Conservation (phyloP, 2,888 invertebrate genomes). For the Apotomis betuletana region DNA sequence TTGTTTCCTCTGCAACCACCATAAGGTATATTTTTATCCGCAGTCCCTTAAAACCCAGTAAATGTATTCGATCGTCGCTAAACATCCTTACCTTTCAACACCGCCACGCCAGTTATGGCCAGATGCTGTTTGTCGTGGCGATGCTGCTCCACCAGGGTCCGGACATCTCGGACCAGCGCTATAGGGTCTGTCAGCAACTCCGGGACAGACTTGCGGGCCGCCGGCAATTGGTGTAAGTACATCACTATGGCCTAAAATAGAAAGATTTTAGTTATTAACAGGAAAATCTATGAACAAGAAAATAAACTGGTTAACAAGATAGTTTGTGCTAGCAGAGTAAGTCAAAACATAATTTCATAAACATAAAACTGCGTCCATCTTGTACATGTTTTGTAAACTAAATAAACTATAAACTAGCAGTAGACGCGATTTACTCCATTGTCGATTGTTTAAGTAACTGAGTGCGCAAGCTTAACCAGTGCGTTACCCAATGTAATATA, state of each 20-base stretch:
- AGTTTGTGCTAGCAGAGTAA: neutral
- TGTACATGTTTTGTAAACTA: too few relatives aligned
- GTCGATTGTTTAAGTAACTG: too few relatives aligned
- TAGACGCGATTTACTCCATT: too few relatives aligned
- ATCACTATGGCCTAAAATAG: conserved; percentile 90
- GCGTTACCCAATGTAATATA: too few relatives aligned
- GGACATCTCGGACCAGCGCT: conserved; percentile 93
- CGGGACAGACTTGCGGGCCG: conserved; percentile 95
- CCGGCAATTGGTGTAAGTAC: conserved; percentile 94
- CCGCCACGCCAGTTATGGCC: conserved; percentile 92
- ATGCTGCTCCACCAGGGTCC: conserved; percentile 94
- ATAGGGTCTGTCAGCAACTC: conserved; percentile 95
- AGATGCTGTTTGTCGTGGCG: conserved; percentile 92
- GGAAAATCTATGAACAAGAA: neutral
- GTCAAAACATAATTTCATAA: conserved; percentile 15
- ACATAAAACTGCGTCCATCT: conserved; percentile 7
- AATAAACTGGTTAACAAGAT: neutral
- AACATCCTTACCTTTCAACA: conserved; percentile 81
- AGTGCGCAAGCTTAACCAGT: too few relatives aligned
- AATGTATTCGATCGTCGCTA: neutral
- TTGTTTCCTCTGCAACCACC: too few relatives aligned
- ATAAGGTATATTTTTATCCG: too few relatives aligned
- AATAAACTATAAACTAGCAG: too few relatives aligned
- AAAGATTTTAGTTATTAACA: neutral
- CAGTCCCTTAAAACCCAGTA: too few relatives aligned